Evolutionary conservation across 2,888 invertebrate genomes (phyloP).

Genomic region (Apodemia mormo): DNA sequence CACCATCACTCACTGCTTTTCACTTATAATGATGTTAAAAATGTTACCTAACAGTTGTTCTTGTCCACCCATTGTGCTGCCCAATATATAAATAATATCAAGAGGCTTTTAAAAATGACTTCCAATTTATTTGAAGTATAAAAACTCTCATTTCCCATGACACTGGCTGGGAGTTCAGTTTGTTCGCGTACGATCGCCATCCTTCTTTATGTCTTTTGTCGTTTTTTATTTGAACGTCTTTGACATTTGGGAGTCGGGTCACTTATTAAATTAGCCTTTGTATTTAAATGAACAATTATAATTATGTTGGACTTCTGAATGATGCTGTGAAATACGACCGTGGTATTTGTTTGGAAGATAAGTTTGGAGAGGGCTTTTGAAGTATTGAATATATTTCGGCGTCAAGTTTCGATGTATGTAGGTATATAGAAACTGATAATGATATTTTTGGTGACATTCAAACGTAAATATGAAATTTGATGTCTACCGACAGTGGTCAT

Average conservation of each 20-base stretch:
- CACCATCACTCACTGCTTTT: conserved; percentile 74
- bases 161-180: conserved; percentile 67
- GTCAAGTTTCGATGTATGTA: too few species aligned
- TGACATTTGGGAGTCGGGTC: conserved; percentile 76
- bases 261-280: conserved; percentile 82
- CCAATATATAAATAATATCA: conserved; percentile 68
- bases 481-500: too few species aligned
- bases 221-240: conserved; percentile 72
- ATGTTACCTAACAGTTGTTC: conserved; percentile 75
- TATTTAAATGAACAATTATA: conserved; percentile 78
- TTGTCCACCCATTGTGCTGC: conserved; percentile 78
- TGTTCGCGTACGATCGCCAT: conserved; percentile 57
- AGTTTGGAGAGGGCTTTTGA: neutral
- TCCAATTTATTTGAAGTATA: conserved; percentile 77
- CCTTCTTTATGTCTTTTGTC: conserved; percentile 64
- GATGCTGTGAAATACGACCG: conserved; percentile 11
- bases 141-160: conserved; percentile 75
- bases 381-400: neutral
- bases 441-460: too few species aligned
- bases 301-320: conserved; percentile 54
- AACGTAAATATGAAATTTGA: too few species aligned
- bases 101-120: conserved; percentile 73
- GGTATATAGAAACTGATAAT: too few species aligned
- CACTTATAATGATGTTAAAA: conserved; percentile 81
- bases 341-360: conserved; percentile 5